Evolutionary conservation across 2,888 invertebrate genomes (phyloP).

Genomic region (Drosophila colorata): DNA sequence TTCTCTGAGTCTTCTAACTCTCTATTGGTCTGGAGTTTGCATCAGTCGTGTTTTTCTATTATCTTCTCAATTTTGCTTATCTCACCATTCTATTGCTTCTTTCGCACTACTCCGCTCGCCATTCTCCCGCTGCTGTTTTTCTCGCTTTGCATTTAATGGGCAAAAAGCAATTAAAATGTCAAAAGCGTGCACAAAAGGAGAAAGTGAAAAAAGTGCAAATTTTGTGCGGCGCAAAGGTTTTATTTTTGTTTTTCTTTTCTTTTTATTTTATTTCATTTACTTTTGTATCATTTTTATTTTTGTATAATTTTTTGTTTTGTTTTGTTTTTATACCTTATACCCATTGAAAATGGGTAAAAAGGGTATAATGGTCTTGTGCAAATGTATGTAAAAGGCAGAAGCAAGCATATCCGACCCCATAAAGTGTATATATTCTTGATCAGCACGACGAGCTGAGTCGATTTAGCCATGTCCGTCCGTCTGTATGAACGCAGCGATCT

Average conservation of each 20-base stretch:
- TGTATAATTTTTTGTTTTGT: slow-evolving; percentile 26
- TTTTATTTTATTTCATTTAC: slow-evolving; percentile 20
- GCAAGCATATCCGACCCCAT: no score
- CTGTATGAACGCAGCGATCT: no score
- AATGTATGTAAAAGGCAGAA: no score
- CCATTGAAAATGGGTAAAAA: no score
- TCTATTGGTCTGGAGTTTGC: not conserved
- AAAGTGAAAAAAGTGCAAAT: slow-evolving; percentile 78
- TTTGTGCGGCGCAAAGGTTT: slow-evolving; percentile 48
- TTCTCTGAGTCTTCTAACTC: not conserved
- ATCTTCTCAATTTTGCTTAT: not conserved
- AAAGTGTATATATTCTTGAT: no score
- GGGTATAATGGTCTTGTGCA: no score
- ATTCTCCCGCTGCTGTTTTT: slow-evolving; percentile 15
- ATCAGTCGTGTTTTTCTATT: not conserved
- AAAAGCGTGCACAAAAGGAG: slow-evolving; percentile 81
- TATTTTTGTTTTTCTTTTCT: slow-evolving; percentile 10
- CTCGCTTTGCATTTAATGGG: slow-evolving; percentile 65
- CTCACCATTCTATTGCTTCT: not conserved
- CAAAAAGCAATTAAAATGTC: slow-evolving; percentile 80
- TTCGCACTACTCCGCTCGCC: not conserved
- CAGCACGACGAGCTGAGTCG: no score
- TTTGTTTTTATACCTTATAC: slow-evolving; percentile 30
- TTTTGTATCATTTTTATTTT: slow-evolving; percentile 24
- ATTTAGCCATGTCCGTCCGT: no score